Percentiles rank a stretch among this genome's conserved stretches.
Conservation (phyloP, 2,113 vertebrate genomes). For the Myotis yumanensis region DNA sequence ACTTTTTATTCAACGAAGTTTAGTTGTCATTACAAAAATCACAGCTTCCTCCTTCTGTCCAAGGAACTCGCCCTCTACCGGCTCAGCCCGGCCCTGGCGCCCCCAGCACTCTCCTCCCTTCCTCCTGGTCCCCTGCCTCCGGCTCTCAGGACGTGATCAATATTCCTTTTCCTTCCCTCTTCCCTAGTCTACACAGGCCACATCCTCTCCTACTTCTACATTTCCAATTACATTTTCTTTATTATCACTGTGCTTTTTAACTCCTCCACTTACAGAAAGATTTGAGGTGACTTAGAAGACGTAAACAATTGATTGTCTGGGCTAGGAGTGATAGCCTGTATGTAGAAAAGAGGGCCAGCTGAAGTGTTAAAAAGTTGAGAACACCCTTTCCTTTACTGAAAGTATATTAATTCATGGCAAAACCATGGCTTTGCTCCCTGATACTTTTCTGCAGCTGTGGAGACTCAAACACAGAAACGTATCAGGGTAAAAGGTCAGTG, state of each 20-base stretch:
- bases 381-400: not conserved
- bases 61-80: accelerated
- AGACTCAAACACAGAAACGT: not conserved
- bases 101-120: accelerated
- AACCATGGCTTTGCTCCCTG: too few species aligned
- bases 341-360: not conserved
- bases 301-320: not conserved
- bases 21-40: not conserved
- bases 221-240: not conserved
- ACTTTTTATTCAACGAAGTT: not conserved
- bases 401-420: too few species aligned
- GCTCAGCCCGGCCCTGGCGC: accelerated
- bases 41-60: not conserved
- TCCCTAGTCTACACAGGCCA: too few species aligned
- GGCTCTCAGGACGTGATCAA: accelerated
- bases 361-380: accelerated
- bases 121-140: accelerated
- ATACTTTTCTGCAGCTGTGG: not conserved
- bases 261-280: not conserved
- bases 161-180: too few species aligned
- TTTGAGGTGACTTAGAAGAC: not conserved
- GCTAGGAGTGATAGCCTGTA: accelerated
- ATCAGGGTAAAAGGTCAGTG: not conserved
- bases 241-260: not conserved
- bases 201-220: not conserved